Conservation (phyloP, 2,113 vertebrate species). For the Junco hyemalis region DNA sequence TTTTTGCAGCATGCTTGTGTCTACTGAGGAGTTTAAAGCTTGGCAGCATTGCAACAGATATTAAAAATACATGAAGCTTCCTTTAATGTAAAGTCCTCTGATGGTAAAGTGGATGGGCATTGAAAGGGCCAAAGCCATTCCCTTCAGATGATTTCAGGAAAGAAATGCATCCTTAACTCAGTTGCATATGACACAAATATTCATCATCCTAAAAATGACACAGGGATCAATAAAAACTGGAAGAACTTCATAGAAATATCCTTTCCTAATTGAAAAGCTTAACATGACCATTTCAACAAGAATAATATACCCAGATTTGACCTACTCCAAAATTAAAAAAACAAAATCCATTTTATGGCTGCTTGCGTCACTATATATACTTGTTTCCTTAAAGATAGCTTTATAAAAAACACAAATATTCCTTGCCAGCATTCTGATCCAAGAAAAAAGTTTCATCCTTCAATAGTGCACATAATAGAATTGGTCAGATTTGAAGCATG, state of each 20-base stretch:
- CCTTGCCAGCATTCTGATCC: slow-evolving; percentile 67
- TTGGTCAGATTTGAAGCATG: slow-evolving; percentile 74
- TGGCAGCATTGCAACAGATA: neutral
- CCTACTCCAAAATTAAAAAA: slow-evolving; percentile 52
- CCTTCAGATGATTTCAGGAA: slow-evolving; percentile 26
- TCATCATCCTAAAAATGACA: slow-evolving; percentile 65
- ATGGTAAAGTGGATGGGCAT: neutral
- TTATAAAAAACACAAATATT: slow-evolving; percentile 56
- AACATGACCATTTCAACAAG: slow-evolving; percentile 52
- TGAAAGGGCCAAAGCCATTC: neutral
- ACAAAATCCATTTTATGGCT: slow-evolving; percentile 39
- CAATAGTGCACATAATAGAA: slow-evolving; percentile 80
- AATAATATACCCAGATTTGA: slow-evolving; percentile 55
- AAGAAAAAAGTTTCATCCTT: slow-evolving; percentile 78
- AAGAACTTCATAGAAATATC: slow-evolving; percentile 58
- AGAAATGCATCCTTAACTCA: slow-evolving; percentile 37
- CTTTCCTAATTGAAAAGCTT: slow-evolving; percentile 67
- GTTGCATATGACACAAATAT: slow-evolving; percentile 44
- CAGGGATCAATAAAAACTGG: slow-evolving; percentile 63
- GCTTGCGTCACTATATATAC: slow-evolving; percentile 45
- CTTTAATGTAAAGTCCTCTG: slow-evolving; percentile 26
- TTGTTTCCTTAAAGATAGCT: slow-evolving; percentile 48
- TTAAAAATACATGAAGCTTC: neutral
- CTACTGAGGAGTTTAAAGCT: neutral
- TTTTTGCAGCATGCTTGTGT: neutral